A percentile compares a stretch with the other conserved stretches of the same genome.
Conservation (phyloP, 2,888 invertebrate genomes). For the Cephalotes varians region DNA sequence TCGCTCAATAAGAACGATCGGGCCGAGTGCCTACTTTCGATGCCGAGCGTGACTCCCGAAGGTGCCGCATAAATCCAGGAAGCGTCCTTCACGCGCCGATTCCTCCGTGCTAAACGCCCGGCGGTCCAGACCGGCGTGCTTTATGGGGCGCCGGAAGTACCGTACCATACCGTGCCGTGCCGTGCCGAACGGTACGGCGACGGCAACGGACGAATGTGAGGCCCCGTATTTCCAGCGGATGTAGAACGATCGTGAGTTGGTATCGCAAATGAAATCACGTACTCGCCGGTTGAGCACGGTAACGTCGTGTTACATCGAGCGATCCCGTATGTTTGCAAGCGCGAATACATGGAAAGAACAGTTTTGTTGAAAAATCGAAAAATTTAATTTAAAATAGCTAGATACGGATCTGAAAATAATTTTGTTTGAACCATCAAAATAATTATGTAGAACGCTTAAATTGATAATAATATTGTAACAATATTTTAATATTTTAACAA, state of each 20-base stretch:
- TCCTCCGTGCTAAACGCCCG: conserved; percentile 67
- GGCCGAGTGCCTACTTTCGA: conserved; percentile 35
- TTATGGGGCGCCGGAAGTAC: conserved; percentile 70
- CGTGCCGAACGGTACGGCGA: not conserved
- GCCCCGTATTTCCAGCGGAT: conserved; percentile 75
- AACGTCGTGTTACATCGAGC: conserved; percentile 62
- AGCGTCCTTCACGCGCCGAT: conserved; percentile 56
- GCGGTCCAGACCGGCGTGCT: conserved; percentile 69
- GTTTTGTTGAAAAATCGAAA: too few relatives aligned
- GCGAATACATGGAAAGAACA: not conserved
- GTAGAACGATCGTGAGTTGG: conserved; percentile 81
- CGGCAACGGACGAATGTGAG: conserved; percentile 62
- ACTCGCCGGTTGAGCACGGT: conserved; percentile 81
- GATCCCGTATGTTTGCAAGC: conserved; percentile 24
- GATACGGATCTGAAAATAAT: too few relatives aligned
- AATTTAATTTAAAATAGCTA: too few relatives aligned
- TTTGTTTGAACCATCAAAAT: too few relatives aligned
- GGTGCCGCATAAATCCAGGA: conserved; percentile 50
- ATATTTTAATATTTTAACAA: too few relatives aligned
- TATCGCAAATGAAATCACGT: conserved; percentile 85
- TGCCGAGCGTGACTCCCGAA: conserved; percentile 35
- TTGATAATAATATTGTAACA: too few relatives aligned
- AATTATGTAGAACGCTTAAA: too few relatives aligned
- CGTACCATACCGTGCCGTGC: conserved; percentile 10
- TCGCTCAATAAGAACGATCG: conserved; percentile 33